Conservation (phyloP, 2,888 invertebrate species). For the Pachydiplax longipennis region DNA sequence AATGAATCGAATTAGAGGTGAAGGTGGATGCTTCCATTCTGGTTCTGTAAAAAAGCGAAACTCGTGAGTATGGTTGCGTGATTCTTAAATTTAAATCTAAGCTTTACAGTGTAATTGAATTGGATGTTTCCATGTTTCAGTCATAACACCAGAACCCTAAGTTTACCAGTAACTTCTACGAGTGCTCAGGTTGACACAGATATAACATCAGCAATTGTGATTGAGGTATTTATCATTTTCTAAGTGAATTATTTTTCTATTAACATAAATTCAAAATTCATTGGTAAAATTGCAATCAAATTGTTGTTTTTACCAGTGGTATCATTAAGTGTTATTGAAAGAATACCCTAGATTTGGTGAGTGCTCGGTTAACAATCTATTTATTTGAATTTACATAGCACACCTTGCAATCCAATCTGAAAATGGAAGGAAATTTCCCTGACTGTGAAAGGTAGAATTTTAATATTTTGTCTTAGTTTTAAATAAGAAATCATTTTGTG, state of each 20-base stretch:
- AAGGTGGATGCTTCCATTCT: constrained; percentile 94
- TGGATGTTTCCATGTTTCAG: neutral
- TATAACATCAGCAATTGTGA: constrained; percentile 28
- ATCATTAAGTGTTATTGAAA: neutral
- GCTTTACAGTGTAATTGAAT: neutral
- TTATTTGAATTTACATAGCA: constrained; percentile 45
- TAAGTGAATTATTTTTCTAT: neutral
- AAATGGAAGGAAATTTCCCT: constrained; percentile 39
- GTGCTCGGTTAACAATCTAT: constrained; percentile 28
- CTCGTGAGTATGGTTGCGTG: constrained; percentile 49
- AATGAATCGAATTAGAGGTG: constrained; percentile 95
- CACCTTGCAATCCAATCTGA: constrained; percentile 44
- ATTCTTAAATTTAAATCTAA: neutral
- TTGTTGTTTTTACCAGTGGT: neutral
- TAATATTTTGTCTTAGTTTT: constrained; percentile 31
- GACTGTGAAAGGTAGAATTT: constrained; percentile 42
- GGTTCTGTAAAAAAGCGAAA: constrained; percentile 60
- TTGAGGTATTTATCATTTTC: constrained; percentile 6
- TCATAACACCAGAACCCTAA: constrained; percentile 18
- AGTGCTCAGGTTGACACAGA: constrained; percentile 45
- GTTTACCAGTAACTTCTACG: constrained; percentile 27
- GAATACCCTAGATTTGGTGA: neutral
- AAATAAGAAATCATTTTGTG: constrained; percentile 1
- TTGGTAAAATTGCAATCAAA: neutral
- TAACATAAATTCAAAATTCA: neutral